Percentiles rank a stretch among this genome's conserved stretches.
These are phyloP conservation scores for Pterocles burchelli DNA, from an alignment of 2,113 vertebrate species.

Conservation along the genomic window DNA sequence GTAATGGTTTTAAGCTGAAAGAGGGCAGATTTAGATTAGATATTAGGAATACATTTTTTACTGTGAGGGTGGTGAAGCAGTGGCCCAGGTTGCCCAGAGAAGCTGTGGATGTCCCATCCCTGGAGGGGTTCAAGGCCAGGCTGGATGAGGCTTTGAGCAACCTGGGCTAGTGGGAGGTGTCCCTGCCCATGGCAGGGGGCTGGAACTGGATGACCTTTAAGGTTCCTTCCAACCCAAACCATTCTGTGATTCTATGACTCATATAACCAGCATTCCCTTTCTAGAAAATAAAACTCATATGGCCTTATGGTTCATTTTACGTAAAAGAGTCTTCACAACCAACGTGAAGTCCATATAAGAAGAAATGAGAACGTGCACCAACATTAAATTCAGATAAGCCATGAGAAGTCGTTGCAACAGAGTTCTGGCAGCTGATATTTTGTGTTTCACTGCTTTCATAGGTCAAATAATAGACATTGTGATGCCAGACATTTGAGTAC, in stretches of 20 bases:
- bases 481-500: neutral
- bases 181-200: too few relatives aligned
- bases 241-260: neutral
- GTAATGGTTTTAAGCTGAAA: too few relatives aligned
- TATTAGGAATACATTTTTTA: too few relatives aligned
- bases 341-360: neutral
- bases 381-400: neutral
- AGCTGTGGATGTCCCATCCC: too few relatives aligned
- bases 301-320: neutral
- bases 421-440: neutral
- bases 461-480: slow-evolving; percentile 15
- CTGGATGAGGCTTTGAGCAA: too few relatives aligned
- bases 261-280: neutral
- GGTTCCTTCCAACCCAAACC: too few relatives aligned
- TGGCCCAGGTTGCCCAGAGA: too few relatives aligned
- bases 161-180: too few relatives aligned
- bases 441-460: slow-evolving; percentile 22
- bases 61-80: too few relatives aligned
- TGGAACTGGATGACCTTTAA: too few relatives aligned
- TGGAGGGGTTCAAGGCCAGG: too few relatives aligned
- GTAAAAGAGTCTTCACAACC: neutral
- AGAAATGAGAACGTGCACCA: neutral
- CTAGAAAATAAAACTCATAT: neutral
- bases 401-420: neutral
- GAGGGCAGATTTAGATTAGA: too few relatives aligned